Percentiles rank a stretch among this genome's conserved stretches.
Conservation (phyloP, 92 coral and sea anemone genomes). For the Epizoanthus scotinus region DNA sequence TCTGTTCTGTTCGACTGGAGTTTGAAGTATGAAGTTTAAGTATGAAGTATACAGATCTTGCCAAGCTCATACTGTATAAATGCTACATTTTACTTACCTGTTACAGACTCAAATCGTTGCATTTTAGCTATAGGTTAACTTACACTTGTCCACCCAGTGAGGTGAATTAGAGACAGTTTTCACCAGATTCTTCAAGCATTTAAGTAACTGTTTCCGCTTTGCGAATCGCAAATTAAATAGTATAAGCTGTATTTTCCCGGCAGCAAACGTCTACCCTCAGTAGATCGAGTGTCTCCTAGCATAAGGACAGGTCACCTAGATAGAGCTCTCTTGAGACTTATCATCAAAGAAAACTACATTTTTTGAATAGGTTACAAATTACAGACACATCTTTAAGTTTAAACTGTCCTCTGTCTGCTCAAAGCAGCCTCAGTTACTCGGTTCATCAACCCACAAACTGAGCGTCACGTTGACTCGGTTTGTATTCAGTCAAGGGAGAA, state of each 20-base stretch:
- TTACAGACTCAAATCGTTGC: too few species aligned
- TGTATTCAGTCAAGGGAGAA: background rate
- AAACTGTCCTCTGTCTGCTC: background rate
- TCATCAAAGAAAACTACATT: slow-evolving; percentile 1
- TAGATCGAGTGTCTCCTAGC: background rate
- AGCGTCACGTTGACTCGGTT: background rate
- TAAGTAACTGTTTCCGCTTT: slow-evolving; percentile 13
- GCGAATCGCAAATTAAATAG: slow-evolving; percentile 2
- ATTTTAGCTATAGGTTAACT: background rate
- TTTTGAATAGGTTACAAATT: too few species aligned
- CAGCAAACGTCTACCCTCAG: background rate
- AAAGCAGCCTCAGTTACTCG: background rate
- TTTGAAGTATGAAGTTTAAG: too few species aligned
- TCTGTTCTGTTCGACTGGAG: too few species aligned
- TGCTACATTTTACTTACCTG: too few species aligned
- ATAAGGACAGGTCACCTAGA: slow-evolving; percentile 4
- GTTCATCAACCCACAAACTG: too few species aligned
- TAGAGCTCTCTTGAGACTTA: slow-evolving; percentile 7
- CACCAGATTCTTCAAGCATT: slow-evolving; percentile 33
- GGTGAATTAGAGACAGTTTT: slow-evolving; percentile 1
- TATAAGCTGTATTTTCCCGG: background rate
- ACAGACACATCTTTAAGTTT: slow-evolving; percentile 18
- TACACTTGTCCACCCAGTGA: background rate
- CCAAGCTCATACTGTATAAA: background rate
- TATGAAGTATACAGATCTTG: background rate